phyloP scores from a whole-genome alignment of 1,140 invertebrate species.

The Pogonomyrmex barbatus region DNA sequence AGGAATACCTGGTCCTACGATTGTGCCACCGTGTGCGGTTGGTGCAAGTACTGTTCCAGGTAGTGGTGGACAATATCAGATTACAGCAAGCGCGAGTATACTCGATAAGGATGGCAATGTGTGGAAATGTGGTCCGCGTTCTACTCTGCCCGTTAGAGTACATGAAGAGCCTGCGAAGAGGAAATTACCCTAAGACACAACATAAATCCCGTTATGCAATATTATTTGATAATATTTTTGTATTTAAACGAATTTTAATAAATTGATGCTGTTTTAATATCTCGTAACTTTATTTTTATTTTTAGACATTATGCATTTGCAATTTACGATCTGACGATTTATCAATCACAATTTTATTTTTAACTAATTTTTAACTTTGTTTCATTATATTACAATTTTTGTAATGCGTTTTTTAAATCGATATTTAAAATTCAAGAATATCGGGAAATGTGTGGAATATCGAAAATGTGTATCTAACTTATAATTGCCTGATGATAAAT shows the following conservation, averaged over 20 bases:
- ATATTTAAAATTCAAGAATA: background rate
- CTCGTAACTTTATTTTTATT: background rate
- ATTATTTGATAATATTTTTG: constrained; percentile 23
- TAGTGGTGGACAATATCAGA: constrained; percentile 87
- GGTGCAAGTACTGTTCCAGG: constrained; percentile 25
- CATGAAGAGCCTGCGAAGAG: constrained; percentile 88
- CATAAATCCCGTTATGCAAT: background rate
- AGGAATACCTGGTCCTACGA: constrained; percentile 64
- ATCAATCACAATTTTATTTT: background rate
- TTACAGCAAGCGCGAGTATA: constrained; percentile 90
- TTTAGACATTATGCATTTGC: background rate
- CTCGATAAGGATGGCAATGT: constrained; percentile 90
- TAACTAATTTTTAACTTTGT: background rate
- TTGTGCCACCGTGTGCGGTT: constrained; percentile 15
- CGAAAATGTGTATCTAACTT: background rate
- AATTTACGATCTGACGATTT: background rate
- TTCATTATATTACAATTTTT: background rate
- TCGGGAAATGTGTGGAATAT: background rate
- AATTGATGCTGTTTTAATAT: background rate
- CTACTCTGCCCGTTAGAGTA: constrained; percentile 90
- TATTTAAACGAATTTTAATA: constrained; percentile 15
- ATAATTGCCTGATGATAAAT: background rate
- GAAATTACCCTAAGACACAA: constrained; percentile 78
- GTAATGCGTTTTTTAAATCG: background rate
- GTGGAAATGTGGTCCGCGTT: constrained; percentile 92